Conservation (phyloP, 2,888 invertebrate species). For the Notodonta dromedarius region DNA sequence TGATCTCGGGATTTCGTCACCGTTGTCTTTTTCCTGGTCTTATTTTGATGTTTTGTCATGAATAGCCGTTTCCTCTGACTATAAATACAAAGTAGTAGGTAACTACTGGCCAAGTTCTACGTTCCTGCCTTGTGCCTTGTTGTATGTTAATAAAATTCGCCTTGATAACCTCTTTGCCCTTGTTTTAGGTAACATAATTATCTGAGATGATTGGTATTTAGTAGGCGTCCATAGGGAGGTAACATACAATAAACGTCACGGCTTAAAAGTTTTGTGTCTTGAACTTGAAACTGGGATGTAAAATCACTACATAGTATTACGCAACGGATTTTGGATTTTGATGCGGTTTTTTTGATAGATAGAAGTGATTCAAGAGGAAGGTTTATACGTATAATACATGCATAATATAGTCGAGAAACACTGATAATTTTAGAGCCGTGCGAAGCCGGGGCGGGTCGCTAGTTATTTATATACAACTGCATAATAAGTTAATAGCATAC, state of each 20-base stretch:
- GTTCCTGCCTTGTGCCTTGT: neutral
- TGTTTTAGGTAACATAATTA: neutral
- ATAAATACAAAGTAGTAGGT: neutral
- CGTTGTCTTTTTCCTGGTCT: neutral
- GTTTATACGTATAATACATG: too few species aligned
- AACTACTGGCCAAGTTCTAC: neutral
- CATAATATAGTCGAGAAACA: too few species aligned
- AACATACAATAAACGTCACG: neutral
- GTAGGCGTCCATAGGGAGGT: neutral
- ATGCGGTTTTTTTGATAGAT: too few species aligned
- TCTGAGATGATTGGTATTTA: neutral
- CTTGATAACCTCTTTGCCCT: neutral
- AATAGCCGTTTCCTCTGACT: neutral
- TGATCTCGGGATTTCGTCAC: neutral
- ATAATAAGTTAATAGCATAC: conserved; percentile 5
- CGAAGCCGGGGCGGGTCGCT: too few species aligned
- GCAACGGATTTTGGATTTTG: too few species aligned
- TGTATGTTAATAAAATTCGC: neutral
- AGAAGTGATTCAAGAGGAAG: too few species aligned
- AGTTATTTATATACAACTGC: neutral
- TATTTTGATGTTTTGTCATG: neutral
- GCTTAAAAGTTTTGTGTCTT: neutral
- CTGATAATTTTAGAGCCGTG: too few species aligned
- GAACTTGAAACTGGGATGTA: neutral
- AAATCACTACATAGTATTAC: too few species aligned